Evolutionary conservation across 2,113 vertebrate genomes (phyloP), one percentile per base, ranked within the genome.

Genomic region (Microtus oregoni): DNA sequence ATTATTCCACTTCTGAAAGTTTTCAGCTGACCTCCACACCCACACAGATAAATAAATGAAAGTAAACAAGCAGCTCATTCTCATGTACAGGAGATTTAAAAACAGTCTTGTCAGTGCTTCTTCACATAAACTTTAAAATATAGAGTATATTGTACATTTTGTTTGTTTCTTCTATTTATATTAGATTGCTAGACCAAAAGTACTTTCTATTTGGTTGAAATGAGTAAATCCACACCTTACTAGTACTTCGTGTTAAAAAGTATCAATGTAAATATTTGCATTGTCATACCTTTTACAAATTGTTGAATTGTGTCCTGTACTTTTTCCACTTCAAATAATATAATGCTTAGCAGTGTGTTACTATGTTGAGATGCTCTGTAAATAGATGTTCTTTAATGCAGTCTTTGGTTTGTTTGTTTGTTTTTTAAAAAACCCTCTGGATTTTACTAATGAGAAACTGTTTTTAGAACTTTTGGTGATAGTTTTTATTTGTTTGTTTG

Each of bases 311-410:
- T 89, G 38, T 72, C 55, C 5, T 67, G 7, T 81, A 47, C 90
- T 24, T 88, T 92, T 93, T 30, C 38, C 38, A 88, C 17, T 50
- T 92, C 55, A 94, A 13, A 94, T 92, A 79, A 47, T 55, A 50
- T 79, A 89, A 63, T 92, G 17, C 67, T 91, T 94, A 92, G 24
- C 72, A 86, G n/a, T 88, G 41, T 14, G 28, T 44, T 95, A 61
- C 17, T 92, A 14, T 79, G 63, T 70, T 81, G 73, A 96, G 72
- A 86, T 70, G 35, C 12, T 79, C 20, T 38, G 1, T 85, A 75
- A 85, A 70, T 73, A 92, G 35, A n/a, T 87, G 35, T 44, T 96
- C 55, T 75, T 91, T 58, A 91, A 82, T 92, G 52, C 85, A 88
- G 65, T 76, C 58, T 30, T 8, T 83, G 58, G 15, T 92, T 94